Conservation (phyloP, 2,113 vertebrate species). For the Crocuta crocuta region DNA sequence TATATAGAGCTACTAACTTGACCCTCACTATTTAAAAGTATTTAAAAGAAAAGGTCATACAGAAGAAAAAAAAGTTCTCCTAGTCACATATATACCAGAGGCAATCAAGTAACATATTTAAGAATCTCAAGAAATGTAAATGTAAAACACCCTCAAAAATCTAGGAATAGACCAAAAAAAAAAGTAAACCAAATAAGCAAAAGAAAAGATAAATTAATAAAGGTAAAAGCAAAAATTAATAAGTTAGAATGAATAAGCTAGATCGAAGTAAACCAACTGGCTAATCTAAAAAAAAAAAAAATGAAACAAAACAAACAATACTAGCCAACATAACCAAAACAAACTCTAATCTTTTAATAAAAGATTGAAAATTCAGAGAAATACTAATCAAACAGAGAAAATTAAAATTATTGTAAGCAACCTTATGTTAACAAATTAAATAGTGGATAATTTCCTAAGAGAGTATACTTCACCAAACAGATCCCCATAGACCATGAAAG, state of each 20-base stretch:
- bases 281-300: background rate
- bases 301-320: background rate
- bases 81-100: background rate
- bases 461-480: background rate
- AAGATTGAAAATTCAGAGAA: background rate
- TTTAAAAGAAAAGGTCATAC: background rate
- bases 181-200: background rate
- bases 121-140: background rate
- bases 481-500: background rate
- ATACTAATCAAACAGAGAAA: background rate
- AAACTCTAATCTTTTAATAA: background rate
- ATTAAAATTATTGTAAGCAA: background rate
- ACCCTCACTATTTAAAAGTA: background rate
- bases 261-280: background rate
- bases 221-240: background rate
- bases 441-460: background rate
- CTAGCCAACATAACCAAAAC: background rate
- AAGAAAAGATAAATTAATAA: background rate
- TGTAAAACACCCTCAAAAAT: background rate
- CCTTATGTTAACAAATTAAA: background rate
- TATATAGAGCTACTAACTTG: background rate
- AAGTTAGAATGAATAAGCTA: background rate
- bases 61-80: background rate
- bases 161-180: background rate
- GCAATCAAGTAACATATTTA: background rate